Base-by-base conservation (phyloP, 1,140 invertebrate genomes). In the Epicauta chinensis region DNA sequence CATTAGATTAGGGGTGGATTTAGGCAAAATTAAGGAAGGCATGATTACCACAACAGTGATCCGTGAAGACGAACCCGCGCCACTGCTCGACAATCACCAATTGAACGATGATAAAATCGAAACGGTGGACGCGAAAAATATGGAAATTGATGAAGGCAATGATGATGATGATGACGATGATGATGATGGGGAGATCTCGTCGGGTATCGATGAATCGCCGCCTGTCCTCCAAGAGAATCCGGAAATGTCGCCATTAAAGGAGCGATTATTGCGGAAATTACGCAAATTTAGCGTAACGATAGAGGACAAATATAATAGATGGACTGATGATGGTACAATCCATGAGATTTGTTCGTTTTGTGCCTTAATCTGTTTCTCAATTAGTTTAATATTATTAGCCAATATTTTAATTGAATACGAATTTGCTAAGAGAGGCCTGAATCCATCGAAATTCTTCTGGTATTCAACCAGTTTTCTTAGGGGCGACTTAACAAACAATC, bases 21-120 rank as follows among this genome's bases (percentile, higher is more conserved):
- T 70, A 34, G 55, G 51, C 7, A 65, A 70, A 59, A 68, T 70
- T 15, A 60, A 64, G 51, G 66, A 70, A 61, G 62, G 62, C 7
- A 56, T 58, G 10, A 46, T 51, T 15, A 51, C 32, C 38, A 16
- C 23, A 11, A 16, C 38, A 10, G 38, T 36, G 7, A 15, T 34
- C 12, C 37, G 35, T 9, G 13, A 48, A 17, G 31, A 55, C 13
- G 36, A 49, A 39, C 7, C 44, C n/a, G n/a, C n/a, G n/a, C n/a
- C n/a, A n/a, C n/a, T n/a, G n/a, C n/a, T n/a, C n/a, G n/a, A n/a
- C n/a, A n/a, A 23, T 34, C 17, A 29, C 41, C 54, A 40, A 50
- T 36, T 23, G 49, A 53, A n/a, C n/a, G n/a, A n/a, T n/a, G n/a
- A n/a, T n/a, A n/a, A n/a, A n/a, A n/a, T n/a, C n/a, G n/a, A n/a